Conservation (phyloP, 2,113 vertebrate genomes). For the Dendrocopos noguchii region DNA sequence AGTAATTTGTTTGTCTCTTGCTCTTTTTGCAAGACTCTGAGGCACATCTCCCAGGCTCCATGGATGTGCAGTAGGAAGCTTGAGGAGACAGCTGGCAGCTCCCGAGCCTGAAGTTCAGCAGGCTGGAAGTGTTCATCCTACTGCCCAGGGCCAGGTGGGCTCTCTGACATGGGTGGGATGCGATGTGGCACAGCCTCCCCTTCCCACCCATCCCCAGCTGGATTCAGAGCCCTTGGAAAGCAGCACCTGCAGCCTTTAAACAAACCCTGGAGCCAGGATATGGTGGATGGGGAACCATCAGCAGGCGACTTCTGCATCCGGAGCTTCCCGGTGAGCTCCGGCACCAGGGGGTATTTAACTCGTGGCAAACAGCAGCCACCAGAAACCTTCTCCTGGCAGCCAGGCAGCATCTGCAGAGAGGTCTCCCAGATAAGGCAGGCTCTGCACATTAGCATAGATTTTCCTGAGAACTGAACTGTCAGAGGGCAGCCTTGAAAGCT, state of each 20-base stretch:
- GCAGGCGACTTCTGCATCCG: neutral
- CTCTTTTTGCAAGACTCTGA: neutral
- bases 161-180: neutral
- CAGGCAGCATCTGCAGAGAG: conserved; percentile 33
- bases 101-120: neutral
- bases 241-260: accelerated
- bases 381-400: conserved; percentile 39
- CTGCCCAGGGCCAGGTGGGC: accelerated
- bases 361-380: conserved; percentile 59
- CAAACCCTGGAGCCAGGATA: neutral
- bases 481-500: conserved; percentile 70
- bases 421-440: conserved; percentile 64
- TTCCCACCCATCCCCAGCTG: accelerated
- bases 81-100: accelerated
- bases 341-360: conserved; percentile 36
- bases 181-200: accelerated
- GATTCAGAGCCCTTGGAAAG: neutral
- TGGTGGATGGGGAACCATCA: neutral
- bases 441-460: conserved; percentile 73
- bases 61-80: neutral
- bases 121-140: neutral
- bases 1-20: neutral
- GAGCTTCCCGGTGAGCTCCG: neutral
- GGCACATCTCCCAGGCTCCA: neutral
- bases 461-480: conserved; percentile 67